Base-by-base conservation (phyloP, 1,140 invertebrate species). In the Trichogramma pretiosum region DNA sequence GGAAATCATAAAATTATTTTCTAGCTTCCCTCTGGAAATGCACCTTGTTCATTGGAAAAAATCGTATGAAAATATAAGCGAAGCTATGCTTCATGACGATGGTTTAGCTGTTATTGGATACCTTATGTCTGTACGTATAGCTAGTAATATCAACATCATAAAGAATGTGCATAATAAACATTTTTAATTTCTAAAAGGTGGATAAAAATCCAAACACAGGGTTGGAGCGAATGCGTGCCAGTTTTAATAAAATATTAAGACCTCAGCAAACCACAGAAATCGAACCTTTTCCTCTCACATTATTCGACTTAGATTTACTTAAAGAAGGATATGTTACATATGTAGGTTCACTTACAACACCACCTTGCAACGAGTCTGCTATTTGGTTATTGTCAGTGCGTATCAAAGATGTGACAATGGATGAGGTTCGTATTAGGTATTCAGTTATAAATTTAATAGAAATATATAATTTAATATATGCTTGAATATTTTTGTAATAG, bases 301-400 rank as follows among this genome's bases (percentile, higher is more conserved):
- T 33, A 4, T 52, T 52, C 13, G 24, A 24, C 19, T 7, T 43
- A 5, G 23, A 43, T 11, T 17, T 52, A 16, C 11, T 43, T 5
- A 26, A 53, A 10, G 43, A 30, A 28, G 33, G 75, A 26, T 87
- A 83, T 64, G 81, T 80, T 55, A 92, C 89, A 1, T 97, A 97
- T 67, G 74, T 78, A 22, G 93, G 94, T 3, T 95, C 91, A 0
- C 70, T 98, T 41, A 97, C 94, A 22, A 94, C 93, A 2, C 93
- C 93, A 10, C 93, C 93, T 1, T 93, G 88, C 70, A 83, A 78
- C 4, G 93, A 98, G 73, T 86, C 82, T 56, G 93, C 97, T 36
- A 87, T 82, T 23, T 98, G 93, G 93, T 89, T 95, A 48, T 78
- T 98, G 1, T 92, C 87, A 54, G 77, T 77, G 40, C 73, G 81